Evolutionary conservation across 1,140 invertebrate genomes (phyloP), one percentile per base, ranked within the genome.

Genomic region (Platorchestia sp.): DNA sequence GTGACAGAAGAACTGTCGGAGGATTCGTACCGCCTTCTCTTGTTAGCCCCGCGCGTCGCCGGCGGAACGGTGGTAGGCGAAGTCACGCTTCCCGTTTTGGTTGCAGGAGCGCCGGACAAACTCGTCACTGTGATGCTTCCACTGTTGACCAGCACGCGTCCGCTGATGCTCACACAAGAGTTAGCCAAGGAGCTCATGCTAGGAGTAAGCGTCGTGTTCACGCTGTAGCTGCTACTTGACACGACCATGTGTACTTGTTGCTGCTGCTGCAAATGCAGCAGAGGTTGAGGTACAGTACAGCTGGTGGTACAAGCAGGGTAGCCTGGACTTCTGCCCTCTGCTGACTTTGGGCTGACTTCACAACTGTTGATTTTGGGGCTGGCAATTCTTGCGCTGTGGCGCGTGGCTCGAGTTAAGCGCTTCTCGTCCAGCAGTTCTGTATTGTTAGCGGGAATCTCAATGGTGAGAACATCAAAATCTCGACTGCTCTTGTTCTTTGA

Each of bases 331-430:
- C 95, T 96, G 75, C 96, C 89, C 53, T 96, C 96, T 44, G 95
- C 96, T 59, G 96, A 95, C 89, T 96, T 96, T 19, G 95, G 86
- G 45, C 95, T 95, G 41, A 87, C 96, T 86, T 95, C 96, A 51
- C 96, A 96, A 95, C 96, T 96, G 91, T 95, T 96, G 86, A 96
- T 96, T 45, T 96, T 96, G 36, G 96, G 96, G 86, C 96, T 96
- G 7, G 96, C 95, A n/a, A 96, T 86, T 43, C 96, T 45, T 59
- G 95, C 95, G 95, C 96, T 96, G 27, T 96, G 96, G 43, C 96
- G 95, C 14, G 96, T 96, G 93, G 96, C 96, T 53, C 96, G 86
- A 6, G 96, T 96, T 43, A 96, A 95, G 59, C 96, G 45, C 93
- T 96, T 96, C 41, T 96, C 96, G 95, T 96, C 96, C 7, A 93